Evolutionary conservation across 2,113 vertebrate species (phyloP), one percentile per base, ranked within the genome.

Genomic region (Zeus faber): DNA sequence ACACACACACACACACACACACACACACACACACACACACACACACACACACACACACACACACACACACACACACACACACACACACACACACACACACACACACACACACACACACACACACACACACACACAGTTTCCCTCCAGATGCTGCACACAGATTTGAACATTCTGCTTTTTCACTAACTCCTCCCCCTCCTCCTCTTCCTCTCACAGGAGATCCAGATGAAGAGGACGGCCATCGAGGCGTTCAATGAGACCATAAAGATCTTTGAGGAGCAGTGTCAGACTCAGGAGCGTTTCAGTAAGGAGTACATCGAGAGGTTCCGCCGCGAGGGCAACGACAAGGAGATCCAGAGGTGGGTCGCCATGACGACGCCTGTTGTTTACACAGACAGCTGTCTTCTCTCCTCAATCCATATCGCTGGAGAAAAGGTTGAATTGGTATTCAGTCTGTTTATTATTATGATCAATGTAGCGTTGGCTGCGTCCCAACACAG

Each of bases 231-330:
- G 91, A 90, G 95, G 80, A 99, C 97, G 22, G 97, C 97, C 77
- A 98, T 98, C 62, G 97, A 98, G 89, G 97, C 97, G 14, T 99
- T 99, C 77, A 99, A 98, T 55, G 97, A 99, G 91, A 99, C 97
- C 76, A 99, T 98, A 70, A 99, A 98, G 87, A 99, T 98, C 91
- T 99, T 99, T 71, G 95, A 99, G 87, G 97, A 99, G 75, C 97
- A 99, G 82, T 97, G 96, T 77, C 95, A 98, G 87, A 99, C 95
- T 0, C 97, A 99, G 80, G 97, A 99, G 79, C 91, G 96, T 78
- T 98, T 97, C 88, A 98, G 96, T 83, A 98, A 98, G 66, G 97
- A 99, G 68, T 98, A 98, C 84, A 97, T 98, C 17, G 95, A 99
- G 82, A 98, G 97, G 87, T 98, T 98, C 67, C 93, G 93, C 39